Base-by-base conservation (phyloP, 2,113 vertebrate species). In the Orcinus orca region DNA sequence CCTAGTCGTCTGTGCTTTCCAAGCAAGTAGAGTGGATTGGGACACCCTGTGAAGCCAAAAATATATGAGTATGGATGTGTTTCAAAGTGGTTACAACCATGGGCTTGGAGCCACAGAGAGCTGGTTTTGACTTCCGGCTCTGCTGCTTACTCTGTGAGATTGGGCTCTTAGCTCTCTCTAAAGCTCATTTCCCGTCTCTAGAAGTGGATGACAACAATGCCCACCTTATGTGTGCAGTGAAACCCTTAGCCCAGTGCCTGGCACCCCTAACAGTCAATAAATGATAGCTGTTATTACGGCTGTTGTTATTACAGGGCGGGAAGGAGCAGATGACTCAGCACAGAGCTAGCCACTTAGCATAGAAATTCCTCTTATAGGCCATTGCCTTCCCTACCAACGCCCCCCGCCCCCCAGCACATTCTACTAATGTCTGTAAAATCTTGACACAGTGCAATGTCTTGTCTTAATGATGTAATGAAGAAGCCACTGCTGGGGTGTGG, bases 291-390 rank as follows among this genome's bases (percentile, higher is more conserved):
- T 91, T 76, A 31, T 26, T 95, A 47, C 68, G 2, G 47, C 10
- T 47, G 47, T 47, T 47, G 3, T 50, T 50, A 50, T 50, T 50
- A 50, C 14, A 23, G 73, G 67, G 86, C 70, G 50, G 29, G 67
- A 53, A 47, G 82, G 62, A 15, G 41, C n/a, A n/a, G 73, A 71
- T 62, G 92, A 97, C 58, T 91, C 67, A 97, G 88, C 33, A 53
- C 25, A 84, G 41, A 96, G 47, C 29, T 15, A 68, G 41, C 53
- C 44, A 87, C 80, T 87, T 71, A 68, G 25, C 20, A 33, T 12
- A 92, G 50, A 83, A 67, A 87, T 89, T 85, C 41, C 38, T 79
- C 17, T 58, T 86, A 47, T 3, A 60, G 53, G 58, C 70, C 17
- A 8, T 70, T 70, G 55, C 26, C 23, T 93, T 58, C 55, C 55